Conservation (phyloP, 2,888 invertebrate species). For the Trissolcus japonicus region DNA sequence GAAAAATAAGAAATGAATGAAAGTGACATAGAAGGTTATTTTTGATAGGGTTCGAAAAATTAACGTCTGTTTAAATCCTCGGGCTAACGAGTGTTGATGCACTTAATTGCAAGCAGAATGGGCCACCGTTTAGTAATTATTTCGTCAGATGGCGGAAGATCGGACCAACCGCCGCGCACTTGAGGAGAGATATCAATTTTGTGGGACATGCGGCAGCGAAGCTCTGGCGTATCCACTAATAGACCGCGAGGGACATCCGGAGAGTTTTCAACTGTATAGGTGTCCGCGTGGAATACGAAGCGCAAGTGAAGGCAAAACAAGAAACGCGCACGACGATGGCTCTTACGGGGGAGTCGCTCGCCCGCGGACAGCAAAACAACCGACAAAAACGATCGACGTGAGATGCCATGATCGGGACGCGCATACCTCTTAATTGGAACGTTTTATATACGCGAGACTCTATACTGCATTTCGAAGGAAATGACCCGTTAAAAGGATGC, state of each 20-base stretch:
- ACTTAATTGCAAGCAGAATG: constrained; percentile 58
- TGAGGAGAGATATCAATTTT: constrained; percentile 72
- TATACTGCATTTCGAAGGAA: constrained; percentile 74
- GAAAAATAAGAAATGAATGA: not conserved
- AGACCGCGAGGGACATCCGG: constrained; percentile 69
- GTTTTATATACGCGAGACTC: constrained; percentile 70
- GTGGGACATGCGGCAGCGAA: constrained; percentile 59
- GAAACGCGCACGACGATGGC: constrained; percentile 29
- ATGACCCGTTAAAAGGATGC: constrained; percentile 71
- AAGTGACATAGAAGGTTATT: not conserved
- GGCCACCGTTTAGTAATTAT: constrained; percentile 58
- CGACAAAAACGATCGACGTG: constrained; percentile 54
- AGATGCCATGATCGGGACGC: constrained; percentile 61
- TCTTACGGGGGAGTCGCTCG: constrained; percentile 50
- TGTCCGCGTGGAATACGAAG: constrained; percentile 47
- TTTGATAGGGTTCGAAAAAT: not conserved
- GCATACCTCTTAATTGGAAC: constrained; percentile 76
- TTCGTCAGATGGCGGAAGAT: constrained; percentile 57
- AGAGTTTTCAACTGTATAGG: constrained; percentile 54
- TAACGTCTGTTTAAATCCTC: constrained; percentile 15
- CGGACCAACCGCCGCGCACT: constrained; percentile 58
- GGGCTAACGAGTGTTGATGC: constrained; percentile 50
- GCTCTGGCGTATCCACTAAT: constrained; percentile 72
- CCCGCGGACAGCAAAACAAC: constrained; percentile 41
- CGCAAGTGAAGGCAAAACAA: constrained; percentile 37